A percentile compares a stretch with the other conserved stretches of the same genome.
Conservation (phyloP, 2,113 vertebrate genomes). For the Microcebus tavaratra region DNA sequence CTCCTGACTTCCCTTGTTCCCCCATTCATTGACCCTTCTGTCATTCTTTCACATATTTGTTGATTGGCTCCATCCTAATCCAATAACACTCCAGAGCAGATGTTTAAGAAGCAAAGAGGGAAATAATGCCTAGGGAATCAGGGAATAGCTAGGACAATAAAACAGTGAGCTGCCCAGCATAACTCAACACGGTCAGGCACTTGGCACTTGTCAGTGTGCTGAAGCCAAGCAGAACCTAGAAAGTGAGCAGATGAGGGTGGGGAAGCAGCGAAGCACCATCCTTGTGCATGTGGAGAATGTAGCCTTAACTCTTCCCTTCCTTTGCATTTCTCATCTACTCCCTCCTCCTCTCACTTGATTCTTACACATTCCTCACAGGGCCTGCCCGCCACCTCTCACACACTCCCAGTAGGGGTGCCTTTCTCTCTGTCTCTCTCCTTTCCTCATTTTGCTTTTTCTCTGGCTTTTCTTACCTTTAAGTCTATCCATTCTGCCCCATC, state of each 20-base stretch:
- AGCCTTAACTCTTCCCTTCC: not conserved
- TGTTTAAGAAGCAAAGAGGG: constrained; percentile 35
- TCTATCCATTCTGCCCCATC: not conserved
- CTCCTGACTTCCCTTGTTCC: not conserved
- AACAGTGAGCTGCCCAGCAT: constrained; percentile 2
- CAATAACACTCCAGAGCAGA: not conserved
- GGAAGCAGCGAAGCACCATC: not conserved
- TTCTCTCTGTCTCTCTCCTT: not conserved
- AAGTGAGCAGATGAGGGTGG: not conserved
- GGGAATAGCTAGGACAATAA: constrained; percentile 10
- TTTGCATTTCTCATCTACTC: not conserved
- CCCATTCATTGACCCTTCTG: not conserved
- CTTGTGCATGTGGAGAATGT: not conserved
- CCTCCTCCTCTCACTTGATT: not conserved
- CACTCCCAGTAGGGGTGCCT: not conserved
- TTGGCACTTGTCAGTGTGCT: not conserved
- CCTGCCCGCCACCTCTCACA: not conserved
- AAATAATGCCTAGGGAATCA: not conserved
- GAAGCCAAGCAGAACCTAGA: constrained; percentile 13
- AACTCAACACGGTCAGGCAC: constrained; percentile 24
- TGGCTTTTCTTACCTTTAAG: not conserved
- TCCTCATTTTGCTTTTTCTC: not conserved
- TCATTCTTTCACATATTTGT: constrained; percentile 26
- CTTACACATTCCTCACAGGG: not conserved
- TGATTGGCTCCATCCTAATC: constrained; percentile 31